Conservation (phyloP, 2,797 vertebrate species). For the Crenuchus spilurus region DNA sequence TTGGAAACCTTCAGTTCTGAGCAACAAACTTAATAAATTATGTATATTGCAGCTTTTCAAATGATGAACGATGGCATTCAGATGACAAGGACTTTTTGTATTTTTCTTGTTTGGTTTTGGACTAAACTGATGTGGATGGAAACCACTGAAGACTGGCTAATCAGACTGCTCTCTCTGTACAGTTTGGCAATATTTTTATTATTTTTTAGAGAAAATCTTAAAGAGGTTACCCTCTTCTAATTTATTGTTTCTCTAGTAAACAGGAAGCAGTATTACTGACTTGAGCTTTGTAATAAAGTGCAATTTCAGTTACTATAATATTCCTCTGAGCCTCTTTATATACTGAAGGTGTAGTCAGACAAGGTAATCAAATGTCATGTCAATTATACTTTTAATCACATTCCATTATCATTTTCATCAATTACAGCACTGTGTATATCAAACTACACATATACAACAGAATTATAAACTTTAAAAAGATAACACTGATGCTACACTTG, state of each 20-base stretch:
- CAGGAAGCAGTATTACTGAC: too few species aligned
- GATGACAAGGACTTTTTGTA: neutral
- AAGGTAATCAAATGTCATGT: neutral
- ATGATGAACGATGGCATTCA: neutral
- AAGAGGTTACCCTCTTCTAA: too few species aligned
- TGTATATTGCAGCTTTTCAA: neutral
- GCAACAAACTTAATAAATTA: neutral
- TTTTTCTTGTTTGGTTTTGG: neutral
- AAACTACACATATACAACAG: conserved; percentile 33
- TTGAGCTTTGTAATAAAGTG: too few species aligned
- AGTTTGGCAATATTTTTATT: neutral
- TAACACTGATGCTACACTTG: conserved; percentile 20
- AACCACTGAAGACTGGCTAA: neutral
- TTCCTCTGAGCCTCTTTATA: neutral
- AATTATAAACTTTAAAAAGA: conserved; percentile 43
- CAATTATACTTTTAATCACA: conserved; percentile 31
- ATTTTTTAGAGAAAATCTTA: conserved; percentile 9
- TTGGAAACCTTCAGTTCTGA: conserved; percentile 92
- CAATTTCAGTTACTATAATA: neutral
- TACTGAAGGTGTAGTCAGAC: too few species aligned
- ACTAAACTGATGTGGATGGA: neutral
- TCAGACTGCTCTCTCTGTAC: neutral
- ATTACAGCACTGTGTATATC: conserved; percentile 33
- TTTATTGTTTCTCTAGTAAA: too few species aligned
- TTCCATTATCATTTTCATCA: conserved; percentile 47